Conservation (phyloP, 2,113 vertebrate genomes). For the Chlorocebus sabaeus region DNA sequence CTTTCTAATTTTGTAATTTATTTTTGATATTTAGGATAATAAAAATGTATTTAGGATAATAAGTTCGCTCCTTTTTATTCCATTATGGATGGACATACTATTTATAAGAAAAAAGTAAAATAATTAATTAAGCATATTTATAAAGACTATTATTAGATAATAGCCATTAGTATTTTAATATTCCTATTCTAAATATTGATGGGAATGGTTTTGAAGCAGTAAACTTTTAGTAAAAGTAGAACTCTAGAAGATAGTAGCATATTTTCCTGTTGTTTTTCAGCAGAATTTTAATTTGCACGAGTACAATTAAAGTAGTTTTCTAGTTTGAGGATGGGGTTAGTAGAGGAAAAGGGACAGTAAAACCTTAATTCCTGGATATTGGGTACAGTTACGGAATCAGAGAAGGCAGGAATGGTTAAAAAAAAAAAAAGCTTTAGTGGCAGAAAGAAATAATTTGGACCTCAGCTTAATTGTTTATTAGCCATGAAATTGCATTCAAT, state of each 20-base stretch:
- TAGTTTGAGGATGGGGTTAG: neutral
- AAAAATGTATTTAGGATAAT: neutral
- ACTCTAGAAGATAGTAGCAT: neutral
- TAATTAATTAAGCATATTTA: neutral
- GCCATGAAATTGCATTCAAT: neutral
- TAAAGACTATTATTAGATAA: neutral
- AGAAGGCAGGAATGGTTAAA: neutral
- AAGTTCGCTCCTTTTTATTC: neutral
- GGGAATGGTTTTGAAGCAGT: neutral
- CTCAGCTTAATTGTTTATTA: constrained; percentile 30
- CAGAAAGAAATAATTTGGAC: neutral
- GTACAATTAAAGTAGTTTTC: neutral
- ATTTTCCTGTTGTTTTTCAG: neutral
- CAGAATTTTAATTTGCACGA: neutral
- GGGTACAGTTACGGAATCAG: neutral
- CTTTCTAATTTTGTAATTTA: neutral
- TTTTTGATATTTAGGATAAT: too few species aligned
- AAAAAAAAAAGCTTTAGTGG: neutral
- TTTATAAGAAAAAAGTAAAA: neutral
- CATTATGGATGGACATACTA: neutral
- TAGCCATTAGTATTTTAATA: neutral
- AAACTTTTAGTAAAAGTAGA: neutral
- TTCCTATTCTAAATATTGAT: neutral
- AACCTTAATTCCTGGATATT: neutral
- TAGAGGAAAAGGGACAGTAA: neutral